Evolutionary conservation across 2,888 invertebrate genomes (phyloP), one percentile per base, ranked within the genome.

Genomic region (Napeogenes inachia): DNA sequence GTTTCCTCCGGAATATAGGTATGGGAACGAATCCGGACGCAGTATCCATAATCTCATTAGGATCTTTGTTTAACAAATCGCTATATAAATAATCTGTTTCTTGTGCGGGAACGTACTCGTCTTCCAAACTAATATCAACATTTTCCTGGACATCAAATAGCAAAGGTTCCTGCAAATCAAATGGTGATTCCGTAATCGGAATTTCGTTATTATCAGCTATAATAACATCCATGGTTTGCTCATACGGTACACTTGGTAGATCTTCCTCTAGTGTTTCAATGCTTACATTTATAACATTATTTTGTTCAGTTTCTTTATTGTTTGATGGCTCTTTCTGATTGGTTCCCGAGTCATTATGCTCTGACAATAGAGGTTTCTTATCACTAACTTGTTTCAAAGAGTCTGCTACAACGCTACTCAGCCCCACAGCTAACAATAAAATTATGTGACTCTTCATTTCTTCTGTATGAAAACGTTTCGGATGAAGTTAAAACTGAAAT

Each of bases 1-100:
- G 71, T 46, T 73, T 76, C 64, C 73, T 76, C 64, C 73, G 75
- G 3, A 85, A 75, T 13, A 85, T 73, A 2, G 88, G 82, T 10
- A 81, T 70, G 2, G 87, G 88, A 2, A 79, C 75, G 55, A 87
- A 88, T 5, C 89, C 86, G 12, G 81, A 85, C 0, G 87, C 88
- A 0, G 86, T 81, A 13, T 84, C 83, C 87, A 89, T 86, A 45
- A 86, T 82, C 75, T 89, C 88, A 58, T 80, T 79, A 57, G 82
- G 73, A 60, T 84, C 71, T 55, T 73, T 80, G 45, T 75, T 70
- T 8, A 76, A 61, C 21, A 80, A 60, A n/a, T 75, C 76, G 64
- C 77, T 76, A 54, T 75, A 68, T 35, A 77, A 73, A 46, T 74
- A 70, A 59, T 78, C 70, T 50, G 67, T 64, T 35, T 68, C 70